Evolutionary conservation across 1,140 invertebrate genomes (phyloP).

Genomic region (Pachypsylla venusta): DNA sequence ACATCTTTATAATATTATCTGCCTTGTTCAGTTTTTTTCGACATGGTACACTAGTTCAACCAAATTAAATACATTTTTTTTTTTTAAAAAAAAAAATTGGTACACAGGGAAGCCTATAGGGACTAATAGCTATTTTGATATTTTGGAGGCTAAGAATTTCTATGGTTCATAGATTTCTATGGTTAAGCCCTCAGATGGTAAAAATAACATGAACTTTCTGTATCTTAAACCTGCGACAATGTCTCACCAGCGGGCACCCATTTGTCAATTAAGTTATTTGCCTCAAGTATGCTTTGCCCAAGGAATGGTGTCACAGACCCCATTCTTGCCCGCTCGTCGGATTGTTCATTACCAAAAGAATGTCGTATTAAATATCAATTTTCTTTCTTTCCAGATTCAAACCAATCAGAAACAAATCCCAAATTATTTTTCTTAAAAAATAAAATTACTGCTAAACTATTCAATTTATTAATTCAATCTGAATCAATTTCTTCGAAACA

Average conservation of each 20-base stretch:
- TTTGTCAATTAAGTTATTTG: not conserved
- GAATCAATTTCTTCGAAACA: not conserved
- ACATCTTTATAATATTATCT: too few species aligned
- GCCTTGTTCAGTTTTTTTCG: too few species aligned
- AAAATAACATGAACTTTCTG: not conserved
- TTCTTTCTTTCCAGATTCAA: not conserved
- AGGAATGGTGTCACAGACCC: too few species aligned
- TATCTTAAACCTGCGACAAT: not conserved
- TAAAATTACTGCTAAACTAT: not conserved
- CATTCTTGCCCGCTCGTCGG: not conserved
- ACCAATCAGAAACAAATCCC: not conserved
- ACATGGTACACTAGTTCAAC: too few species aligned
- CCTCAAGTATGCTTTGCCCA: too few species aligned
- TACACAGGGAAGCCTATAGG: too few species aligned
- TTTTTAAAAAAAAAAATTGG: too few species aligned
- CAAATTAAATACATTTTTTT: too few species aligned
- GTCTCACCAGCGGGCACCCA: not conserved
- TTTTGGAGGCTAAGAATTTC: too few species aligned
- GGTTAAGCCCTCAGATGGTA: too few species aligned
- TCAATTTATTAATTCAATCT: not conserved
- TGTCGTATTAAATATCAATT: not conserved
- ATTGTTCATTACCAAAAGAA: not conserved
- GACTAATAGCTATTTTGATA: too few species aligned
- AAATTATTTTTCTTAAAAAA: not conserved
- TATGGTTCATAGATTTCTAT: too few species aligned